Evolutionary conservation across 2,113 vertebrate species (phyloP).

Genomic region (Burhinus bistriatus): DNA sequence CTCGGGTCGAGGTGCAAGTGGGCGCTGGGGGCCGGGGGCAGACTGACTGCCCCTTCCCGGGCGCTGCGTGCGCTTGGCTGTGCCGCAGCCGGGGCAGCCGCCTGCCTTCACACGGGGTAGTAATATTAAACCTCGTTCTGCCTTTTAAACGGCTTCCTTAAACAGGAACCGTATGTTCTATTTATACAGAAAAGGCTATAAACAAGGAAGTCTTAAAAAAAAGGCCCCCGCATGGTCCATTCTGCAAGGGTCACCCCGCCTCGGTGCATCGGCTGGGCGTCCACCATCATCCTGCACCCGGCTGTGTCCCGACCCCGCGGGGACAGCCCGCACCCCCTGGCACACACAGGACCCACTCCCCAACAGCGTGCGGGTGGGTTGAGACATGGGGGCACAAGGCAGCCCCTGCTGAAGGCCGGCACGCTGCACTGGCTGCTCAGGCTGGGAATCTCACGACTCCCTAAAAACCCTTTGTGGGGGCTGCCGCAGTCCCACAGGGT

Average conservation of each 20-base stretch:
- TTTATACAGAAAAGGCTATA: neutral
- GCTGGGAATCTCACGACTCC: neutral
- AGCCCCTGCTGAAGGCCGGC: accelerated
- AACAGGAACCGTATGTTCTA: constrained; percentile 35
- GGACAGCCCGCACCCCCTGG: neutral
- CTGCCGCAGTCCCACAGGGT: neutral
- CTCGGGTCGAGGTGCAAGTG: neutral
- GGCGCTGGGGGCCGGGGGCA: neutral
- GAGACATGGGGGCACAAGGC: accelerated
- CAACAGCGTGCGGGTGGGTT: accelerated
- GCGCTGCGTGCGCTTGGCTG: accelerated
- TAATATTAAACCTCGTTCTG: neutral
- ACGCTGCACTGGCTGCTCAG: neutral
- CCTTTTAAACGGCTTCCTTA: constrained; percentile 22
- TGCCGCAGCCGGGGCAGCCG: accelerated
- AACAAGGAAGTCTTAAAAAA: constrained; percentile 25
- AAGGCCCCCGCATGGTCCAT: neutral
- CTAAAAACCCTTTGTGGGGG: accelerated
- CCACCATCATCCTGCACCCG: neutral
- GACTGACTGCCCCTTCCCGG: neutral
- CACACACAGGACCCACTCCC: neutral
- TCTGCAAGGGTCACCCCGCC: neutral
- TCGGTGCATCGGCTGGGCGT: accelerated
- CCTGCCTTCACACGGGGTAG: neutral
- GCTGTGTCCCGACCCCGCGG: accelerated